A percentile compares a stretch with the other conserved stretches of the same genome.
Conservation (phyloP, 2,113 vertebrate species). For the Anarrhichthys ocellatus region DNA sequence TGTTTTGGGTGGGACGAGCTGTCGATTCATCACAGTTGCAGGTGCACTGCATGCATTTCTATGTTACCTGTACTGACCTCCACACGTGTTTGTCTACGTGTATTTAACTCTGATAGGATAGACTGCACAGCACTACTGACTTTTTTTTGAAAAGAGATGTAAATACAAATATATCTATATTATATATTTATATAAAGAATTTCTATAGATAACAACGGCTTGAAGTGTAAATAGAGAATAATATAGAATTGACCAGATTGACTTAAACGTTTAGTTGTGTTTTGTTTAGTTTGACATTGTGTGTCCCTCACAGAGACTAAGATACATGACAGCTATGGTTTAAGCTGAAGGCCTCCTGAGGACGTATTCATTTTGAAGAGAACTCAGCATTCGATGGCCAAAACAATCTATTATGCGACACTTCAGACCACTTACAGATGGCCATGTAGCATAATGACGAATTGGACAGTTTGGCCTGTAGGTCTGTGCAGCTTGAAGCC, state of each 20-base stretch:
- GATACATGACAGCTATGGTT: slow-evolving; percentile 20
- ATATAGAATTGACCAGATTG: slow-evolving; percentile 44
- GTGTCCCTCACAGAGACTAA: slow-evolving; percentile 3
- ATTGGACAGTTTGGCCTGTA: slow-evolving; percentile 10
- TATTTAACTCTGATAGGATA: slow-evolving; percentile 68
- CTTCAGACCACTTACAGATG: slow-evolving; percentile 29
- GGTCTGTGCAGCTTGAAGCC: slow-evolving; percentile 10
- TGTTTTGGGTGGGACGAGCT: slow-evolving; percentile 29
- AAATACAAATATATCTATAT: slow-evolving; percentile 78
- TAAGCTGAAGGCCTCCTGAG: slow-evolving; percentile 10
- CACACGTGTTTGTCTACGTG: slow-evolving; percentile 54
- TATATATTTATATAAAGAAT: slow-evolving; percentile 78
- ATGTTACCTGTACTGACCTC: slow-evolving; percentile 74
- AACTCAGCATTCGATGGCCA: not conserved
- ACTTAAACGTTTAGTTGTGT: slow-evolving; percentile 7
- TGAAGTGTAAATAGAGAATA: slow-evolving; percentile 68
- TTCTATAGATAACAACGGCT: slow-evolving; percentile 60
- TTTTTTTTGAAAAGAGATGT: slow-evolving; percentile 72
- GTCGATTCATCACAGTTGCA: slow-evolving; percentile 20
- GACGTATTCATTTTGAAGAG: slow-evolving; percentile 13
- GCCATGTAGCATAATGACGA: slow-evolving; percentile 23
- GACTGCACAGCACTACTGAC: slow-evolving; percentile 67
- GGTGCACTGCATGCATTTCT: slow-evolving; percentile 53
- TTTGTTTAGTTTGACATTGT: slow-evolving; percentile 23
- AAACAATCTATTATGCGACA: slow-evolving; percentile 22